Evolutionary conservation across 2,113 vertebrate genomes (phyloP), one percentile per base, ranked within the genome.

Genomic region (Microcebus jonahi): DNA sequence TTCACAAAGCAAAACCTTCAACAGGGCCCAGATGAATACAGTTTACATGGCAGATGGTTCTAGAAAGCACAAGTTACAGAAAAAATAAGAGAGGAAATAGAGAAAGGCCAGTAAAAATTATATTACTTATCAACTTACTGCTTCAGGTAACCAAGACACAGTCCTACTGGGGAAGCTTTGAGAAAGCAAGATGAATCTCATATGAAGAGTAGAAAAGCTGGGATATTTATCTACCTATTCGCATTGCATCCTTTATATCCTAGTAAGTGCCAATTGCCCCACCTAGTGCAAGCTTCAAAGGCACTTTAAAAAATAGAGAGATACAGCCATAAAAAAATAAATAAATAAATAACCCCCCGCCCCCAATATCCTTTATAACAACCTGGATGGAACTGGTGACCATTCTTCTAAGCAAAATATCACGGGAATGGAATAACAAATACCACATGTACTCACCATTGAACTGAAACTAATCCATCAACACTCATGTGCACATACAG

Each of bases 181-280:
- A 93, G n/a, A 70, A 90, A 31, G 6, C 4, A 31, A 18, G 29
- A 11, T 50, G 3, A 42, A 45, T 76, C 68, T 61, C 27, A 10
- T 4, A 31, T 20, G 50, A 86, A 21, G 15, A 2, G 27, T 1
- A 3, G 11, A 14, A 25, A 63, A 34, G 14, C 27, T 82, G 4
- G 15, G 17, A 10, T 25, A 23, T 59, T 81, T 29, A 21, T 48
- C 59, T 27, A 5, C 63, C 29, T 45, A 25, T 3, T 75, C 48
- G 27, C 2, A 36, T 0, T 21, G 18, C 18, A 27, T 9, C 1
- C 34, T 9, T 36, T 57, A 5, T 18, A 21, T 29, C 3, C 18
- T 42, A 68, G 15, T 2, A 9, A 61, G 0, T 5, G 5, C 50
- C 31, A 81, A 42, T 21, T 68, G 8, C 36, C 8, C 13, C 34